Conservation (phyloP, 2,797 vertebrate genomes). For the Streptopelia turtur region DNA sequence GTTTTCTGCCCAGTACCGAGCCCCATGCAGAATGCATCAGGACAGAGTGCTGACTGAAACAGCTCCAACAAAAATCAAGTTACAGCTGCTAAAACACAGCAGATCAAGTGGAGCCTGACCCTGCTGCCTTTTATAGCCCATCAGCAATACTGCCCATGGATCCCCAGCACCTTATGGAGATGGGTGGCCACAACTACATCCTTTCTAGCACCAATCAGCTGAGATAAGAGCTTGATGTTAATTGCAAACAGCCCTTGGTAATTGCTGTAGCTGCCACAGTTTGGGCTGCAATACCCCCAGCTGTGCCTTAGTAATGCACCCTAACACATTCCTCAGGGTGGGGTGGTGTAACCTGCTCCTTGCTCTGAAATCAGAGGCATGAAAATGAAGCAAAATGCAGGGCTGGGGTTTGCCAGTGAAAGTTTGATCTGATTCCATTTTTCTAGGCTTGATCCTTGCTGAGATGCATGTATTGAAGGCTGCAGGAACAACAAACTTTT, state of each 20-base stretch:
- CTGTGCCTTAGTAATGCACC: neutral
- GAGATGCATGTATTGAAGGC: neutral
- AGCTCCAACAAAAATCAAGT: too few relatives aligned
- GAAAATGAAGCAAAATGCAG: neutral
- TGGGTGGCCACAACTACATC: fast-evolving
- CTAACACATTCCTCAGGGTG: neutral
- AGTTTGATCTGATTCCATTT: neutral
- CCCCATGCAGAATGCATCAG: fast-evolving
- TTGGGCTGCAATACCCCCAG: neutral
- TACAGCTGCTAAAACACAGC: neutral
- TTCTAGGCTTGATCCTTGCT: neutral
- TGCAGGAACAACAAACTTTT: neutral
- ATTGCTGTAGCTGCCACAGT: neutral
- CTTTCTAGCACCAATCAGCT: neutral
- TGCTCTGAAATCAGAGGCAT: neutral
- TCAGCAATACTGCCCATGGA: neutral
- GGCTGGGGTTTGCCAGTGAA: neutral
- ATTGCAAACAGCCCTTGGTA: neutral
- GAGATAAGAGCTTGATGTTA: neutral
- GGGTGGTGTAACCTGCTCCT: neutral
- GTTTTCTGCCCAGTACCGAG: neutral
- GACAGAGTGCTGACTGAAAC: fast-evolving
- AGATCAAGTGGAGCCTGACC: fast-evolving
- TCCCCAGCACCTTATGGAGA: neutral
- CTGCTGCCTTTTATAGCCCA: neutral